These are phyloP conservation scores for Pseudomyrmex concolor DNA, from an alignment of 1,140 invertebrate genomes.

Conservation along the genomic window DNA sequence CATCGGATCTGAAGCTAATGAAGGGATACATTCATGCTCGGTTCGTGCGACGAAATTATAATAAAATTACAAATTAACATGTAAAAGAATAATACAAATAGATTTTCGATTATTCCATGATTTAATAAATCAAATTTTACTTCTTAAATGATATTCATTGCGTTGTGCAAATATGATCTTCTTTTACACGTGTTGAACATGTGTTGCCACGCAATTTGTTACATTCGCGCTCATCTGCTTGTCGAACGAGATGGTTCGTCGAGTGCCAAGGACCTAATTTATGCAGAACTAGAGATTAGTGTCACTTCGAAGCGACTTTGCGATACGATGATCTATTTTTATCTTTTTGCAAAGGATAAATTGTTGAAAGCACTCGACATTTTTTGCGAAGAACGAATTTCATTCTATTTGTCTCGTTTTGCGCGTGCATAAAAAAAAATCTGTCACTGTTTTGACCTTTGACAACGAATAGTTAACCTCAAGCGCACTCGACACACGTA, in stretches of 20 bases:
- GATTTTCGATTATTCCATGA: background rate
- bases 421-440: background rate
- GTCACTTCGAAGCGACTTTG: conserved; percentile 31
- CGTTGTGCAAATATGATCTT: background rate
- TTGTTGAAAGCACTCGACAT: background rate
- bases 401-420: background rate
- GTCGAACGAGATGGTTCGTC: conserved; percentile 6
- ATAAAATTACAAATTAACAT: background rate
- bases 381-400: conserved; percentile 6
- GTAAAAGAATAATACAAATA: background rate
- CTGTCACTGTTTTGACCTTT: conserved; percentile 14
- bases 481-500: conserved; percentile 32
- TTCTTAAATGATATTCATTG: conserved; percentile 3
- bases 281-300: conserved; percentile 39
- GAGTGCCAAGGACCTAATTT: conserved; percentile 47
- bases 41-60: conserved; percentile 4
- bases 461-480: conserved; percentile 5
- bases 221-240: conserved; percentile 15
- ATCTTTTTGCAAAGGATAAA: background rate
- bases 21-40: background rate
- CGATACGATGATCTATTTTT: conserved; percentile 16
- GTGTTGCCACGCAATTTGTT: conserved; percentile 47
- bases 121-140: background rate
- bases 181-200: conserved; percentile 33
- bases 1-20: conserved; percentile 15